A percentile compares a stretch with the other conserved stretches of the same genome.
Evolutionary conservation across 2,888 invertebrate genomes (phyloP).

Genomic region (Phalangium opilio): DNA sequence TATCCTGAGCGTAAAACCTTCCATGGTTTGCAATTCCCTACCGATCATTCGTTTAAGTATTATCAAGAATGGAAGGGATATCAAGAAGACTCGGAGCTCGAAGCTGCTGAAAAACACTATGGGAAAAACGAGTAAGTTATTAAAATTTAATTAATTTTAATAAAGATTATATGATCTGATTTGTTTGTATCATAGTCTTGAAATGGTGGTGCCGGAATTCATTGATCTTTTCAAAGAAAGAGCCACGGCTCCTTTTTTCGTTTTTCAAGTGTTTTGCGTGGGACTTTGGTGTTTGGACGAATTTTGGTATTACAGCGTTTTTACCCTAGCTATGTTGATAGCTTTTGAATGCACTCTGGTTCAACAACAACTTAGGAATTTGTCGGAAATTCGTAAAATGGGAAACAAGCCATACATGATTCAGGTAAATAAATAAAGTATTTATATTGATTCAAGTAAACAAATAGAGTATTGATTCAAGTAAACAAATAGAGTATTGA

Average conservation of each 20-base stretch:
- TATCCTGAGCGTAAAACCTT: slow-evolving; percentile 64
- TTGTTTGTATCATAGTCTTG: slow-evolving; percentile 43
- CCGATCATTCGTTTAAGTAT: slow-evolving; percentile 48
- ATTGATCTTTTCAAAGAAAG: slow-evolving; percentile 90
- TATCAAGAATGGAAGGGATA: slow-evolving; percentile 77
- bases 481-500: slow-evolving; percentile 35
- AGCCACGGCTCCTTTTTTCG: slow-evolving; percentile 98
- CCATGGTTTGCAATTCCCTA: slow-evolving; percentile 67
- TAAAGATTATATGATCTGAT: slow-evolving; percentile 4
- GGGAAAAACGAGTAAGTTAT: slow-evolving; percentile 73
- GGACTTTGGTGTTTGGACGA: slow-evolving; percentile 97
- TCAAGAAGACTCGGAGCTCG: slow-evolving; percentile 61
- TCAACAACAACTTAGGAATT: slow-evolving; percentile 91
- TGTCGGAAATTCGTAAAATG: slow-evolving; percentile 99
- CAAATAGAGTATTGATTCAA: too few relatives aligned
- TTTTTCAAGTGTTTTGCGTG: slow-evolving; percentile 99
- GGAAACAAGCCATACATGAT: slow-evolving; percentile 91
- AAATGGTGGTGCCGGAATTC: slow-evolving; percentile 86
- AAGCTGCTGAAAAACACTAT: slow-evolving; percentile 59
- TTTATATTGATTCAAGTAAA: too few relatives aligned
- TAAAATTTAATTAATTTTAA: slow-evolving; percentile 7
- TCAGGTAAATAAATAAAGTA: slow-evolving; percentile 34
- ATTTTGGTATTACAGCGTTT: slow-evolving; percentile 93
- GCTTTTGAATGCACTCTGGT: slow-evolving; percentile 96
- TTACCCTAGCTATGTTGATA: slow-evolving; percentile 87